phyloP scores from a whole-genome alignment of 2,797 vertebrate species.

The Myoxocephalus aenaeus region DNA sequence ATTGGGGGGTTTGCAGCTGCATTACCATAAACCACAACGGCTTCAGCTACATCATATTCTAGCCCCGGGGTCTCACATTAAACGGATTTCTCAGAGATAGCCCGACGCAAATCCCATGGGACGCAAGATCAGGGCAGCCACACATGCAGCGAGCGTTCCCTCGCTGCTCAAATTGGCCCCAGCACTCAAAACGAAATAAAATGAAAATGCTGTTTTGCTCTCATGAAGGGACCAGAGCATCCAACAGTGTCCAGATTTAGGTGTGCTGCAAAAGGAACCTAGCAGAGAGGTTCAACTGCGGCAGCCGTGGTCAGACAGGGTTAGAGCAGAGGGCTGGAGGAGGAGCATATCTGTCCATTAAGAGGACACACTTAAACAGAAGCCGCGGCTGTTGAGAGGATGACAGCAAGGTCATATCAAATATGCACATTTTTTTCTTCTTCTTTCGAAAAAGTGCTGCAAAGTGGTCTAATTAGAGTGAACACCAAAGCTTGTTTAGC shows the following conservation, averaged over 20 bases:
- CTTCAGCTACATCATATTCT: constrained; percentile 42
- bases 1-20: constrained; percentile 14
- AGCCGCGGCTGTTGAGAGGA: constrained; percentile 53
- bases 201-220: constrained; percentile 71
- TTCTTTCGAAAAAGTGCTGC: constrained; percentile 32
- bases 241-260: constrained; percentile 63
- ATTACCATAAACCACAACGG: constrained; percentile 55
- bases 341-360: constrained; percentile 48
- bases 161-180: constrained; percentile 65
- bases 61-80: constrained; percentile 62
- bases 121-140: constrained; percentile 49
- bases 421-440: constrained; percentile 34
- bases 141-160: constrained; percentile 52
- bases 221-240: constrained; percentile 64
- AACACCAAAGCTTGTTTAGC: constrained; percentile 55
- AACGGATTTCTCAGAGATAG: constrained; percentile 69
- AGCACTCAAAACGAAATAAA: constrained; percentile 66
- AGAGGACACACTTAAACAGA: constrained; percentile 41
- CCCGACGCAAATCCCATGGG: constrained; percentile 62
- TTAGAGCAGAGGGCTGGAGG: constrained; percentile 19
- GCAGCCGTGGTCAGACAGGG: constrained; percentile 30
- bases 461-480: constrained; percentile 64
- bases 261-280: constrained; percentile 44
- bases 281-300: constrained; percentile 37
- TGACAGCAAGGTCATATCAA: constrained; percentile 61